Evolutionary conservation across 1,140 invertebrate species (phyloP), one percentile per base, ranked within the genome.

Genomic region (Drosophila azteca): DNA sequence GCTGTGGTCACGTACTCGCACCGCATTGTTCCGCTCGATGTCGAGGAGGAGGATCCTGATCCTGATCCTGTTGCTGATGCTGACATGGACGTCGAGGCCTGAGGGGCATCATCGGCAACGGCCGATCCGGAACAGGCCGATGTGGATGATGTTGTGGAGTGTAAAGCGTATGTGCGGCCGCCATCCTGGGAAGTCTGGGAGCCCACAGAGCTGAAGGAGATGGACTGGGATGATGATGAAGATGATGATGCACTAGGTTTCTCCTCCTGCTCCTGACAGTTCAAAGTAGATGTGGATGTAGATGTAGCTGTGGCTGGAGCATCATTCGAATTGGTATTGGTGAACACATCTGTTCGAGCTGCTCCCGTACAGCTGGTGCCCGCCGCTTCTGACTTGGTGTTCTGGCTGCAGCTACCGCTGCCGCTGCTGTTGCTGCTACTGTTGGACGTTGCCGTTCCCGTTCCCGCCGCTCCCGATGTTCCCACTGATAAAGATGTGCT

Each of bases 301-400:
- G 62, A 54, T 22, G 71, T 53, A 9, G 31, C 44, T 29, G 62
- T 20, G 2, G 57, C 15, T 31, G 59, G 52, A 17, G 13, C 51
- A 53, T 90, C 82, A 76, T 90, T 90, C 57, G 85, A 90, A 75
- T 88, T 91, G 35, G 90, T 90, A 51, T 85, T 91, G 43, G 90
- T 87, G 44, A 68, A 84, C n/a, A 87, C 79, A 50, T 90, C 84
- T n/a, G 76, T 70, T 39, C 81, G 65, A 4, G 64, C 57, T 35
- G 57, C 57, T 46, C 66, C 69, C 15, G 60, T 65, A 4, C 68
- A 53, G 8, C 20, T 48, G 48, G 54, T 54, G 31, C 22, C 41
- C 15, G 61, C 17, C 13, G 53, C 29, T 41, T 39, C 11, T 20
- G 53, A 17, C 20, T 46, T 71, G 45, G 55, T 57, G 35, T 79